Base-by-base conservation (phyloP, 1,140 invertebrate genomes). In the Heliconius congener region DNA sequence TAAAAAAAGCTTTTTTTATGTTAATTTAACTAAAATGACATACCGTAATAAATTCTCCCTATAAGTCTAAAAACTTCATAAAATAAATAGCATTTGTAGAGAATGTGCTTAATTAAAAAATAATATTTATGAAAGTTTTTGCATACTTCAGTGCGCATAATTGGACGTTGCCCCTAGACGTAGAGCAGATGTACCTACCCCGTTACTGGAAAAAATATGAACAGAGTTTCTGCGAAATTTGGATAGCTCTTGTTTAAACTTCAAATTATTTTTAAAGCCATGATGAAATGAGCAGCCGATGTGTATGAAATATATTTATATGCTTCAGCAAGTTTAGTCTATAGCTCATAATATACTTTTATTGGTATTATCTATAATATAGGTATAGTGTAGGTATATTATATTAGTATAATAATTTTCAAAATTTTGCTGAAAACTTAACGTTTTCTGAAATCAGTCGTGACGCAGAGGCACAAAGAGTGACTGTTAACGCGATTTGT, bases 31-130 rank as follows among this genome's bases (percentile, higher is more conserved):
- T 46, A 42, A 66, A 60, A 42, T 42, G 19, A 39, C 27, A 70
- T 30, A 76, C 39, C 42, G 27, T 18, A 76, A 71, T 76, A 70
- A 46, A 71, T 70, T 71, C 66, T 76, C 60, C 66, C 3, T 76
- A 70, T 70, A 16, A 76, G 37, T 46, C 23, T 70, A 37, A 66
- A 76, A 37, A 52, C 23, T 76, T 70, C 30, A 66, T 76, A 37
- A 70, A 76, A 76, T 76, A 70, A 76, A 76, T 76, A 71, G 60
- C 55, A 76, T 76, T 71, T 70, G 60, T 66, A 23, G 74, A 76
- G 74, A 60, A 76, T 70, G 66, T 76, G 74, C 74, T 76, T 76
- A 76, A 76, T 76, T 76, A 76, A 76, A 76, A 76, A 76, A 76
- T 71, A 70, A 76, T 70, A 50, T 71, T 71, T 76, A 76, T 77